These are phyloP conservation scores for Dryocosmus kuriphilus DNA, from an alignment of 2,888 invertebrate genomes.

Conservation along the genomic window DNA sequence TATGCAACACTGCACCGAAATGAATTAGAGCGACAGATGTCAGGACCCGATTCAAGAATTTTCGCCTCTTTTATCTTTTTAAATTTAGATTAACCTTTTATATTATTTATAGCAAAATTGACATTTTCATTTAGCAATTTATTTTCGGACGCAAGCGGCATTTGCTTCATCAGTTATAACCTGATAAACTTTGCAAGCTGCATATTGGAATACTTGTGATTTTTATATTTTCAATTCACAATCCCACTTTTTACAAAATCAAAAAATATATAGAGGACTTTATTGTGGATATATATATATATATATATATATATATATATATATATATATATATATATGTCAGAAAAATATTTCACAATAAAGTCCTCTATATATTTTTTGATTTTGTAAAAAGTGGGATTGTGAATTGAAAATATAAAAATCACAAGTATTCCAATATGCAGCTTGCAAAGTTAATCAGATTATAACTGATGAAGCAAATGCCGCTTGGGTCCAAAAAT, in stretches of 20 bases:
- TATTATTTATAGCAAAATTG: no score
- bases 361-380: not conserved
- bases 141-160: no score
- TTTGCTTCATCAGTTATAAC: not conserved
- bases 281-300: no score
- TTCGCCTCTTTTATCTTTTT: constrained; percentile 22
- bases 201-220: not conserved
- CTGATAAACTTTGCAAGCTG: not conserved
- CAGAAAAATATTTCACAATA: no score
- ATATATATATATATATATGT: no score
- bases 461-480: not conserved
- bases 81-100: constrained; percentile 9
- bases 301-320: no score
- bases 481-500: no score
- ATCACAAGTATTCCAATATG: not conserved
- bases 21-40: constrained; percentile 59
- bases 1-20: constrained; percentile 62
- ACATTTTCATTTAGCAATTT: no score
- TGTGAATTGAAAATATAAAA: no score
- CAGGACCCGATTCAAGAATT: constrained; percentile 47
- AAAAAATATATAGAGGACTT: not conserved
- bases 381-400: not conserved
- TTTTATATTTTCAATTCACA: no score
- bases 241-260: not conserved
- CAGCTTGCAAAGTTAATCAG: not conserved